Evolutionary conservation across 2,888 invertebrate species (phyloP), one percentile per base, ranked within the genome.

Genomic region (Polydrusus cervinus): DNA sequence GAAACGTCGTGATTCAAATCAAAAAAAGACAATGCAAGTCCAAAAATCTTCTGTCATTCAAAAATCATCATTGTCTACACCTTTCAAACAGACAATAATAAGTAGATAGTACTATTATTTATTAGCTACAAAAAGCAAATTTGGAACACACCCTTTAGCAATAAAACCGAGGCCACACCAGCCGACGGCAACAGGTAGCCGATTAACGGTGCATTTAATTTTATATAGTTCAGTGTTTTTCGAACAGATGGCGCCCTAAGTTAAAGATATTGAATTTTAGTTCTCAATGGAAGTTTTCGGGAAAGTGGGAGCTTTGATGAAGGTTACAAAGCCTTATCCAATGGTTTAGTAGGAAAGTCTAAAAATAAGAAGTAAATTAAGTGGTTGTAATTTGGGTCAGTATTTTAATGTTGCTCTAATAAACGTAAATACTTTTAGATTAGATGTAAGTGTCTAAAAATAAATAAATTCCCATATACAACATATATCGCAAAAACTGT

Each of bases 101-200:
- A n/a, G n/a, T n/a, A n/a, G n/a, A n/a, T n/a, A n/a, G n/a, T n/a
- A n/a, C n/a, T n/a, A n/a, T n/a, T n/a, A n/a, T n/a, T n/a, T n/a
- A n/a, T n/a, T n/a, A n/a, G n/a, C n/a, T n/a, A n/a, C n/a, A n/a
- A 25, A 6, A 43, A 9, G n/a, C 20, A 14, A 51, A 14, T 38
- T 53, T 71, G 55, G 64, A 55, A 55, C 65, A 64, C 14, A 53
- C 66, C 43, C 72, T 40, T 30, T 6, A 14, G 11, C 45, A n/a
- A 55, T 47, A 38, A 53, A 72, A 30, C 13, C 38, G 13, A 62
- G 66, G 49, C 38, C 66, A 34, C 30, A 10, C 25, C 30, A 45
- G 13, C 40, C 45, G 61, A 34, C 16, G 30, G 71, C 70, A 75
- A 75, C 75, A 75, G 75, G 75, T 75, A 67, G 75, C 60, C 71